phyloP scores from a whole-genome alignment of 2,797 vertebrate genomes.

The Threskiornis aethiopicus region DNA sequence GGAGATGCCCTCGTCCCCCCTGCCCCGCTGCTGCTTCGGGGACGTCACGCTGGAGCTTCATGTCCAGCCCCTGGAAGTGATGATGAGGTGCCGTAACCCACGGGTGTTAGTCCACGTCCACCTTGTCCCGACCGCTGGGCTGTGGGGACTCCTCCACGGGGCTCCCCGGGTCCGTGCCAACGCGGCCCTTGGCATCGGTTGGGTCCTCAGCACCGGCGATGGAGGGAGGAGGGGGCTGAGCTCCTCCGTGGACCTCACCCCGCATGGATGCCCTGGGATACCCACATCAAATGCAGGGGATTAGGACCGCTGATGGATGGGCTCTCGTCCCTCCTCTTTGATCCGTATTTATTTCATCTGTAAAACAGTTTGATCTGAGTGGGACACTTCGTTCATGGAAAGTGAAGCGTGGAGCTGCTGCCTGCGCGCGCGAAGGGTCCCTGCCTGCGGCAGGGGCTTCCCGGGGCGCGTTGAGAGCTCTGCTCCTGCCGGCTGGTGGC shows the following conservation, averaged over 20 bases:
- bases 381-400: neutral
- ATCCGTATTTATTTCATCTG: neutral
- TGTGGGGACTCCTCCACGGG: neutral
- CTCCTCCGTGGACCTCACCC: neutral
- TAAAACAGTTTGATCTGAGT: neutral
- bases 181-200: accelerated
- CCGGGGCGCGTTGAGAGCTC: neutral
- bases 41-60: neutral
- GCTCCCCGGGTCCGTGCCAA: neutral
- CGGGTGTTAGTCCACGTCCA: neutral
- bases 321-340: neutral
- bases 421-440: accelerated
- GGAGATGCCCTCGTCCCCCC: neutral
- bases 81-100: accelerated
- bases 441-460: neutral
- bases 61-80: neutral
- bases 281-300: neutral
- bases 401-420: neutral
- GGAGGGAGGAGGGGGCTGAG: neutral
- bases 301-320: neutral
- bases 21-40: neutral
- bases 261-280: neutral
- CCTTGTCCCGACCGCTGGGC: neutral
- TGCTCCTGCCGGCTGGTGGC: neutral
- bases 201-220: neutral